A percentile compares a stretch with the other conserved stretches of the same genome.
These are phyloP conservation scores for Spea bombifrons DNA, from an alignment of 2,113 vertebrate species.

Conservation along the genomic window DNA sequence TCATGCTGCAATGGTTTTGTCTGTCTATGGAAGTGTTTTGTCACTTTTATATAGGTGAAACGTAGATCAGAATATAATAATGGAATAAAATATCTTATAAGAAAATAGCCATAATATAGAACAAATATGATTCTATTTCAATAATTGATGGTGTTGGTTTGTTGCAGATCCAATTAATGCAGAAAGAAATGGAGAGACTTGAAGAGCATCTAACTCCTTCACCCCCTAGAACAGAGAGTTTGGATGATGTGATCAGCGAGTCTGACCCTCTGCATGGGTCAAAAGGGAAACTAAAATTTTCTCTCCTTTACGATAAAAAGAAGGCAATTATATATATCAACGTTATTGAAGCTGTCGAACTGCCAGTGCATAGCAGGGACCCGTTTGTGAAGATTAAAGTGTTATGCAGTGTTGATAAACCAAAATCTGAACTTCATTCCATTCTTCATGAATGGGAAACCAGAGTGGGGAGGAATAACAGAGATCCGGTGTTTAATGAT, in stretches of 20 bases:
- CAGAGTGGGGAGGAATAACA: slow-evolving; percentile 60
- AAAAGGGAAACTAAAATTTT: slow-evolving; percentile 60
- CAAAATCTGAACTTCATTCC: slow-evolving; percentile 39
- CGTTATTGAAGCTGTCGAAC: slow-evolving; percentile 57
- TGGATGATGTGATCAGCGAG: slow-evolving; percentile 26
- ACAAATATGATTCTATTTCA: neutral
- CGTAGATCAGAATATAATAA: too few species aligned
- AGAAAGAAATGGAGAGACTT: slow-evolving; percentile 45
- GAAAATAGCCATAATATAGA: too few species aligned
- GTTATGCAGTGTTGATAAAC: slow-evolving; percentile 50
- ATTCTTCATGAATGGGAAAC: slow-evolving; percentile 66
- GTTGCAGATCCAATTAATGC: slow-evolving; percentile 51
- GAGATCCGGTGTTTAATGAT: slow-evolving; percentile 63
- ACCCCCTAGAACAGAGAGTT: slow-evolving; percentile 20
- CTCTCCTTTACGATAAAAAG: slow-evolving; percentile 60
- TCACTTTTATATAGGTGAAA: too few species aligned
- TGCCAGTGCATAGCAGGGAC: slow-evolving; percentile 51
- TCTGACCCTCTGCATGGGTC: slow-evolving; percentile 21
- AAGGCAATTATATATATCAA: slow-evolving; percentile 60
- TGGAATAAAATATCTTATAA: too few species aligned
- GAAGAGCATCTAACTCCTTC: slow-evolving; percentile 50
- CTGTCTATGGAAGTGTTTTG: too few species aligned
- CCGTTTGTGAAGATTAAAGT: slow-evolving; percentile 57
- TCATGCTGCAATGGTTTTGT: too few species aligned
- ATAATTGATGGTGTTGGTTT: neutral